Evolutionary conservation across 2,113 vertebrate genomes (phyloP).

Genomic region (Corythornis madagascariensis): DNA sequence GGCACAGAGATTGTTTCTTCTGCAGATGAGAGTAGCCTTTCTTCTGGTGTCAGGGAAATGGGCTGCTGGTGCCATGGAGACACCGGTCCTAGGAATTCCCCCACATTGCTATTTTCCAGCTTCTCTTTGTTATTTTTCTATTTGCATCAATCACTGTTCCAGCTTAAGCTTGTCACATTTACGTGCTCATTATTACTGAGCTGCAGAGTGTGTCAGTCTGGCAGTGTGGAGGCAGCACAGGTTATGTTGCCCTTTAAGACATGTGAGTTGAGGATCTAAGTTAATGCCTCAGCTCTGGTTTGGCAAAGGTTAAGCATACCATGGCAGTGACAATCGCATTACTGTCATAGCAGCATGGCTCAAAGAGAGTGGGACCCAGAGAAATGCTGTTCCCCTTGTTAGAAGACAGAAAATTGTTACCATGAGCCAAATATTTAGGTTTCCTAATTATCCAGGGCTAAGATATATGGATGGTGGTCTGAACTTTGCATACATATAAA

Average conservation of each 20-base stretch:
- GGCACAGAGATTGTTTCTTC: slow-evolving; percentile 37
- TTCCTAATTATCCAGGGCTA: not conserved
- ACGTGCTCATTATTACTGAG: slow-evolving; percentile 49
- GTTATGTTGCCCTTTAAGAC: slow-evolving; percentile 71
- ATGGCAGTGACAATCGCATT: slow-evolving; percentile 74
- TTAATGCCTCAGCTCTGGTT: slow-evolving; percentile 68
- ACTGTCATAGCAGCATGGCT: slow-evolving; percentile 53
- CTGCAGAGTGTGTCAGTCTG: slow-evolving; percentile 16
- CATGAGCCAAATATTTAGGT: slow-evolving; percentile 10
- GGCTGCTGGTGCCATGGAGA: slow-evolving; percentile 60
- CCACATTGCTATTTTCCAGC: slow-evolving; percentile 58
- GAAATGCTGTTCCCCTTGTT: slow-evolving; percentile 35
- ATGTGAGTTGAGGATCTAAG: slow-evolving; percentile 61
- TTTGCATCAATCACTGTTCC: slow-evolving; percentile 54
- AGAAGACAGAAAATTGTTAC: slow-evolving; percentile 42
- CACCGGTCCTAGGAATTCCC: slow-evolving; percentile 43
- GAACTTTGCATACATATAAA: not conserved
- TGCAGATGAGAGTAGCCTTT: not conserved
- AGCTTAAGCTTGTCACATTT: slow-evolving; percentile 42
- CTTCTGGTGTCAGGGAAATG: not conserved
- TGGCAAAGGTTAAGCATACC: slow-evolving; percentile 78
- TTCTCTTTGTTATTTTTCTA: slow-evolving; percentile 63
- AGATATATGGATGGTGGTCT: not conserved
- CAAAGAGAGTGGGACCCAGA: slow-evolving; percentile 58
- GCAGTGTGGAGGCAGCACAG: not conserved